Percentiles rank a stretch among this genome's conserved stretches.
These are phyloP conservation scores for Tyrophagus putrescentiae DNA, from an alignment of 1,140 invertebrate genomes.

Conservation along the genomic window DNA sequence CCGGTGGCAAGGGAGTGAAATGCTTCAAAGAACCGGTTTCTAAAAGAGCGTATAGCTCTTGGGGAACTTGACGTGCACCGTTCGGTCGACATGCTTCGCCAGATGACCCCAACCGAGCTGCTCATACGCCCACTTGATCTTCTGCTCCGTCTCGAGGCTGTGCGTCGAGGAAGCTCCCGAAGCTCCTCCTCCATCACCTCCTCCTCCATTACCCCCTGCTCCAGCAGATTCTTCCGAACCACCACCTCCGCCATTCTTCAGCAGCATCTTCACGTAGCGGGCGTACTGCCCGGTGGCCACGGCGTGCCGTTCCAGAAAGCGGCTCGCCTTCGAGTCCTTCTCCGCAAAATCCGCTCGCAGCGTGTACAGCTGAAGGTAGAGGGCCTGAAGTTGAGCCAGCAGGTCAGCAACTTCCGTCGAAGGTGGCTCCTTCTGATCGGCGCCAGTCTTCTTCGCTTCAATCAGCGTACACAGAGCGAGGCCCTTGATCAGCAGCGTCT, in stretches of 20 bases:
- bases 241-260: slow-evolving; percentile 39
- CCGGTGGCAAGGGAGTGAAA: neutral
- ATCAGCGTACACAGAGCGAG: slow-evolving; percentile 51
- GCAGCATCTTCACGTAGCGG: slow-evolving; percentile 55
- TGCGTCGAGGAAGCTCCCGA: neutral
- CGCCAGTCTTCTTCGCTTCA: slow-evolving; percentile 33
- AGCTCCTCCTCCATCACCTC: neutral
- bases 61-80: slow-evolving; percentile 16
- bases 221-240: neutral
- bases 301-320: slow-evolving; percentile 64
- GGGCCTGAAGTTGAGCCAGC: slow-evolving; percentile 13
- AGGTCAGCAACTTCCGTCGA: slow-evolving; percentile 10
- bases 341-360: neutral
- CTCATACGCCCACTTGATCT: slow-evolving; percentile 43
- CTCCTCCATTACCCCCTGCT: neutral
- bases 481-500: slow-evolving; percentile 58
- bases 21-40: neutral
- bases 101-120: slow-evolving; percentile 5
- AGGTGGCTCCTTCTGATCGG: no score
- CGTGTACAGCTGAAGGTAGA: slow-evolving; percentile 13
- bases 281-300: slow-evolving; percentile 59
- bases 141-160: slow-evolving; percentile 44
- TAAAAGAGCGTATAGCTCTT: slow-evolving; percentile 20
- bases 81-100: slow-evolving; percentile 7
- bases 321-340: slow-evolving; percentile 37